Evolutionary conservation across 1,140 invertebrate species (phyloP), one percentile per base, ranked within the genome.

Genomic region (Apis florea): DNA sequence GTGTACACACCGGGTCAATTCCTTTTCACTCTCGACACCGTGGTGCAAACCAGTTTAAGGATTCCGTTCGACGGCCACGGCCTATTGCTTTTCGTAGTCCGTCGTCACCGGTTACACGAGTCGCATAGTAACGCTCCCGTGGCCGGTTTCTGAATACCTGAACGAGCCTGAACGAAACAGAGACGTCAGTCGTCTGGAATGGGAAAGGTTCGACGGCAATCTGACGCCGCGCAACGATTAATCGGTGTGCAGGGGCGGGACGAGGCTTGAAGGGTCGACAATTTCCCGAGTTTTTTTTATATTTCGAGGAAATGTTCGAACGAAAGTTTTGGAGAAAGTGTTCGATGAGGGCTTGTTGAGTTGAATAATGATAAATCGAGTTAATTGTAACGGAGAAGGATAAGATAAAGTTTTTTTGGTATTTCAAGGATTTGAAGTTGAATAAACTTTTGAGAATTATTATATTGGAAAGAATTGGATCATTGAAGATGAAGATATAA

Each of bases 21-120:
- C 66, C 82, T 82, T 86, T 86, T 87, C 85, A 87, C 82, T 87
- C 85, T 87, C 85, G 81, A 75, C 72, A 31, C 63, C 82, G 40
- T 40, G 31, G 64, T 63, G 67, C 59, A 56, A 26, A 61, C 58
- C 72, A 83, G 79, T 77, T 89, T 89, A 84, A 76, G 72, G 67
- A 89, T 89, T 89, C 88, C 67, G 49, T 79, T 53, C 83, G 77
- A 54, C 80, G 31, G 82, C 86, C 51, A 54, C 76, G 51, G 67
- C 59, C 83, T 88, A 89, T 89, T 89, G 82, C 83, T 77, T 89
- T 84, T 88, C 87, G 79, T 78, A 84, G 86, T 83, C 69, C 82
- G 84, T 88, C 89, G 84, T 88, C 89, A 89, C 79, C 70, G 72
- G 81, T 76, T 80, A 89, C 88, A 61, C 85, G 75, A 31, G 58